These are phyloP conservation scores for Campopleginae sp. DNA, from an alignment of 2,888 invertebrate genomes.

Conservation along the genomic window DNA sequence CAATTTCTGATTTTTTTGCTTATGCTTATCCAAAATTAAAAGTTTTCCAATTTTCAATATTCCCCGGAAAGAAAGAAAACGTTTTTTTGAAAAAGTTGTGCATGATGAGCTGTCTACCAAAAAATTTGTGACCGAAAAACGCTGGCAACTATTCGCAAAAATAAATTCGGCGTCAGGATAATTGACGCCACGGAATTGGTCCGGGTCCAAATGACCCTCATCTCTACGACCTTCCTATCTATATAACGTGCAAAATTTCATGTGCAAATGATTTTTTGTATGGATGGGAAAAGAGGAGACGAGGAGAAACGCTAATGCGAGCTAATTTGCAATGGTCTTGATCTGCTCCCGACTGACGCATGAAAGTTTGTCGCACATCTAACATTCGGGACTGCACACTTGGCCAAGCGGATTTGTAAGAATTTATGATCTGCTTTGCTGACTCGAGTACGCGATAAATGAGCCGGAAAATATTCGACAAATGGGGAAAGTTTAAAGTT, in stretches of 20 bases:
- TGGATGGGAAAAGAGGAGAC: not conserved
- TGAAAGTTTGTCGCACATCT: slow-evolving; percentile 8
- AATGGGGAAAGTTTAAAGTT: slow-evolving; percentile 51
- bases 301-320: slow-evolving; percentile 70
- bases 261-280: not conserved
- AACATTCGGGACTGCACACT: slow-evolving; percentile 24
- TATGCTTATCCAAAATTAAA: too few relatives aligned
- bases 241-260: not conserved
- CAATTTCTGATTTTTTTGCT: not conserved
- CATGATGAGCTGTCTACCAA: slow-evolving; percentile 16
- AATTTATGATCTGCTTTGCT: slow-evolving; percentile 73
- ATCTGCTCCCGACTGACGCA: slow-evolving; percentile 15
- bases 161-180: not conserved
- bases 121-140: not conserved
- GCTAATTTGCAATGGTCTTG: slow-evolving; percentile 71
- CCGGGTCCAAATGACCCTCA: too few relatives aligned
- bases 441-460: slow-evolving; percentile 70
- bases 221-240: too few relatives aligned
- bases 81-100: too few relatives aligned
- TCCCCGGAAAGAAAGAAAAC: too few relatives aligned
- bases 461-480: slow-evolving; percentile 72
- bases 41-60: too few relatives aligned
- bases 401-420: slow-evolving; percentile 32
- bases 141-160: not conserved
- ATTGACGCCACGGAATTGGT: not conserved